These are phyloP conservation scores for Suncus etruscus DNA, from an alignment of 2,113 vertebrate species.

Conservation along the genomic window DNA sequence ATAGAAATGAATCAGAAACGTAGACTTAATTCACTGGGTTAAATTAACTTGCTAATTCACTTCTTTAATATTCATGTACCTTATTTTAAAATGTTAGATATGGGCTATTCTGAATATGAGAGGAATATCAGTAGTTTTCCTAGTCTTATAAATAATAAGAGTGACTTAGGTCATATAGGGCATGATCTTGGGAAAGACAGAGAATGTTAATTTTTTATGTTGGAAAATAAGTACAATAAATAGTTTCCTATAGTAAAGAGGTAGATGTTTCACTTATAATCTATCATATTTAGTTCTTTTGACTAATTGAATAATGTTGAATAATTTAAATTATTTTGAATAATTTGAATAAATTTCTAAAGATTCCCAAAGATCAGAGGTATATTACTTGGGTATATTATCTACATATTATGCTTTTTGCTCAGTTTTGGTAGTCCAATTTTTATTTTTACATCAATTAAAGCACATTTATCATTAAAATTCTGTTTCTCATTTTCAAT, in stretches of 20 bases:
- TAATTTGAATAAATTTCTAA: too few relatives aligned
- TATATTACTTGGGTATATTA: neutral
- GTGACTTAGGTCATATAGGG: neutral
- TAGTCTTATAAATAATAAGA: neutral
- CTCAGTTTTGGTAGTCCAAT: conserved; percentile 30
- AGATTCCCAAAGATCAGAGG: conserved; percentile 22
- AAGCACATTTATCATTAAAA: neutral
- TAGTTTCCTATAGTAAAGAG: conserved; percentile 8
- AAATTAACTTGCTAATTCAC: neutral
- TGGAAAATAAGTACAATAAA: conserved; percentile 10
- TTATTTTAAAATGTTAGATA: neutral
- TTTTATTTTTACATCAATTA: conserved; percentile 38
- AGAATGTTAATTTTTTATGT: neutral
- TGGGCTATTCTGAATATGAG: neutral
- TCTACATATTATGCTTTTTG: neutral
- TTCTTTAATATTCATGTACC: neutral
- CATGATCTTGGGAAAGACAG: neutral
- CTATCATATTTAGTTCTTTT: neutral
- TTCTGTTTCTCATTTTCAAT: conserved; percentile 26
- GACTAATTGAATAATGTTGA: neutral
- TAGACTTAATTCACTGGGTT: neutral
- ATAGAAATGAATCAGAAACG: conserved; percentile 7
- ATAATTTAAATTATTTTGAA: too few relatives aligned
- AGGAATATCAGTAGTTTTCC: neutral
- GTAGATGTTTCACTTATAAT: neutral